Percentiles rank a stretch among this genome's conserved stretches.
Conservation (phyloP, 2,797 vertebrate species). For the Brachyalestes nurse region DNA sequence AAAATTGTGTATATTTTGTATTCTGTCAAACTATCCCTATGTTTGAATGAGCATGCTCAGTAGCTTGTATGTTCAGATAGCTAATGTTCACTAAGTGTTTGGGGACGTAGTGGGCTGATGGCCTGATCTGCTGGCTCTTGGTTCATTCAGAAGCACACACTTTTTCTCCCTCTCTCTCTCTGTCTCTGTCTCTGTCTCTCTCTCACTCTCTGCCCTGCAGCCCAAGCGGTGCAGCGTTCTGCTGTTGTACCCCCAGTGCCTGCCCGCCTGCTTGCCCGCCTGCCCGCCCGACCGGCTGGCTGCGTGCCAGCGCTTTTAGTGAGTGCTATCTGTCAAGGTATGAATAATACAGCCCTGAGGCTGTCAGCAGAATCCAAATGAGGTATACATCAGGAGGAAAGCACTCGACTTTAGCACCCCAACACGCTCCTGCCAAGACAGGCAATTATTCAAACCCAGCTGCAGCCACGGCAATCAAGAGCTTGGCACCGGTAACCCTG, state of each 20-base stretch:
- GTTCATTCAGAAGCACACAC: slow-evolving; percentile 25
- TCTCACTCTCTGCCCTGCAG: slow-evolving; percentile 27
- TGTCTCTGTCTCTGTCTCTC: slow-evolving; percentile 12
- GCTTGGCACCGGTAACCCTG: slow-evolving; percentile 79
- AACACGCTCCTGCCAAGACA: slow-evolving; percentile 92
- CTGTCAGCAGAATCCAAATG: slow-evolving; percentile 96
- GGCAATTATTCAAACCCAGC: slow-evolving; percentile 94
- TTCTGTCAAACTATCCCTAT: no score
- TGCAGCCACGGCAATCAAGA: slow-evolving; percentile 89
- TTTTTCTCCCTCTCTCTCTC: slow-evolving; percentile 15
- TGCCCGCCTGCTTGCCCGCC: slow-evolving; percentile 81
- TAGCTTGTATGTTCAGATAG: no score
- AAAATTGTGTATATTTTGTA: no score
- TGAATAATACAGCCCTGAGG: slow-evolving; percentile 98
- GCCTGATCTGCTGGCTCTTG: slow-evolving; percentile 30
- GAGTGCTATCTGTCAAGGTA: slow-evolving; percentile 97
- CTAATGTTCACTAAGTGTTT: background rate
- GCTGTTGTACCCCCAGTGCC: slow-evolving; percentile 77
- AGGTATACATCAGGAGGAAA: slow-evolving; percentile 90
- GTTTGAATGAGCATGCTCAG: no score
- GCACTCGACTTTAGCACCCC: slow-evolving; percentile 91
- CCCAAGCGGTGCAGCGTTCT: slow-evolving; percentile 65
- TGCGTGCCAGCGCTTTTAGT: slow-evolving; percentile 95
- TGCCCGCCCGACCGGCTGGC: slow-evolving; percentile 81
- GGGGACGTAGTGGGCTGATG: slow-evolving; percentile 38